phyloP scores from a whole-genome alignment of 2,113 vertebrate genomes.

The Haemorhous mexicanus region DNA sequence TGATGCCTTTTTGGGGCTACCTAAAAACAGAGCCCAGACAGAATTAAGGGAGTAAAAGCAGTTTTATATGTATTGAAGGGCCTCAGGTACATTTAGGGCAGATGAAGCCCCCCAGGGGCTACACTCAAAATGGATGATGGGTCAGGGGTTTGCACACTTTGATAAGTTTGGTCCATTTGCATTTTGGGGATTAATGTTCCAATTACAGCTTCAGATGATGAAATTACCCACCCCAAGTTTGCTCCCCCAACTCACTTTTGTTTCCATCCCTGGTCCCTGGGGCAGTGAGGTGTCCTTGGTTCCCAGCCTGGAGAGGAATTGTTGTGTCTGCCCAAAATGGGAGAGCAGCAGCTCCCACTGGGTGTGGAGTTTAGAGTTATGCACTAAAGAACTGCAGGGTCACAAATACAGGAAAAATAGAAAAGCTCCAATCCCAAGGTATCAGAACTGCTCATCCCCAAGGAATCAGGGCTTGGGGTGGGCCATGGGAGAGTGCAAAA shows the following conservation, averaged over 20 bases:
- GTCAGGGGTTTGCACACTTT: too few relatives aligned
- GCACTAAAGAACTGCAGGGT: not conserved
- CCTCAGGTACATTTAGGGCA: too few relatives aligned
- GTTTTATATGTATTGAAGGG: too few relatives aligned
- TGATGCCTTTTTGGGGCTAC: not conserved
- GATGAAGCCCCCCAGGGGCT: too few relatives aligned
- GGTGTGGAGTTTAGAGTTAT: rapidly evolving
- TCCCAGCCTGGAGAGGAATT: not conserved
- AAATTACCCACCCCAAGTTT: rapidly evolving
- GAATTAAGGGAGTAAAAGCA: too few relatives aligned
- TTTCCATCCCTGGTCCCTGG: not conserved
- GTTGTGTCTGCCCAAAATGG: not conserved
- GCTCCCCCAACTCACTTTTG: not conserved
- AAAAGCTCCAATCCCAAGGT: not conserved
- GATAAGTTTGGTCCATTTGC: too few relatives aligned
- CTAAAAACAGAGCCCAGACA: not conserved
- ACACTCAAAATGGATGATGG: too few relatives aligned
- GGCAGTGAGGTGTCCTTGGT: not conserved
- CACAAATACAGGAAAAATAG: rapidly evolving
- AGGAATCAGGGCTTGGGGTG: too few relatives aligned
- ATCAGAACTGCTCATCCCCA: not conserved
- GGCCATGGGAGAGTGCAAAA: too few relatives aligned
- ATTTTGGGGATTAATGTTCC: too few relatives aligned
- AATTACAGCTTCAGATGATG: not conserved
- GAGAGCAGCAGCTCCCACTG: not conserved